Evolutionary conservation across 2,888 invertebrate species (phyloP).

Genomic region (Tinea semifulvella): DNA sequence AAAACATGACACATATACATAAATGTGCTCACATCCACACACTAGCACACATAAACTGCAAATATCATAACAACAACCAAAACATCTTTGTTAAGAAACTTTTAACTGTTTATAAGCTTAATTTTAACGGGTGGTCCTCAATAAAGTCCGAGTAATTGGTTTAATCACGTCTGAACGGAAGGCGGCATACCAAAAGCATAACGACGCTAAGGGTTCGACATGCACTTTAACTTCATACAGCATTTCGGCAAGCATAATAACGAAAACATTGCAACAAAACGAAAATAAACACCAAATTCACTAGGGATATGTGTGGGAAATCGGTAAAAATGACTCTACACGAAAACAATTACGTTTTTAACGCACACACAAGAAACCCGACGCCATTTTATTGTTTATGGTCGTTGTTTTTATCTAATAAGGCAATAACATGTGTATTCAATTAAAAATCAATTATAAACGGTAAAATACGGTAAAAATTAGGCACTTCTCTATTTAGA

Average conservation of each 20-base stretch:
- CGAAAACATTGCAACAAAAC: constrained; percentile 1
- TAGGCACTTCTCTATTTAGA: background rate
- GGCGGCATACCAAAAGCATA: constrained; percentile 51
- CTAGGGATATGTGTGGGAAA: constrained; percentile 8
- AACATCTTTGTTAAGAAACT: no score
- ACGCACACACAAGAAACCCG: constrained; percentile 64
- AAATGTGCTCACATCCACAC: constrained; percentile 26
- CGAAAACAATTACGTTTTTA: constrained; percentile 52
- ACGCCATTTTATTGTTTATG: constrained; percentile 68
- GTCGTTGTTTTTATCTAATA: no score
- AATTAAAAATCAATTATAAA: constrained; percentile 1
- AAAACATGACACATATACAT: constrained; percentile 47
- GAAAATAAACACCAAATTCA: background rate
- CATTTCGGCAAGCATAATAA: background rate
- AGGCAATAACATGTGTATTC: no score
- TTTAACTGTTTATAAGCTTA: no score
- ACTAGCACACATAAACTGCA: constrained; percentile 31
- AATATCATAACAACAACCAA: constrained; percentile 25
- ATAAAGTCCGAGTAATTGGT: background rate
- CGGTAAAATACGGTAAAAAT: background rate
- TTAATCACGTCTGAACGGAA: constrained; percentile 23
- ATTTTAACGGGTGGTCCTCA: background rate
- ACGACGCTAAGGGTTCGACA: constrained; percentile 56
- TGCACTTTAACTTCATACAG: constrained; percentile 35
- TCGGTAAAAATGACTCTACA: background rate